These are phyloP conservation scores for Cynopterus brachyotis DNA, from an alignment of 2,113 vertebrate species.

Conservation along the genomic window DNA sequence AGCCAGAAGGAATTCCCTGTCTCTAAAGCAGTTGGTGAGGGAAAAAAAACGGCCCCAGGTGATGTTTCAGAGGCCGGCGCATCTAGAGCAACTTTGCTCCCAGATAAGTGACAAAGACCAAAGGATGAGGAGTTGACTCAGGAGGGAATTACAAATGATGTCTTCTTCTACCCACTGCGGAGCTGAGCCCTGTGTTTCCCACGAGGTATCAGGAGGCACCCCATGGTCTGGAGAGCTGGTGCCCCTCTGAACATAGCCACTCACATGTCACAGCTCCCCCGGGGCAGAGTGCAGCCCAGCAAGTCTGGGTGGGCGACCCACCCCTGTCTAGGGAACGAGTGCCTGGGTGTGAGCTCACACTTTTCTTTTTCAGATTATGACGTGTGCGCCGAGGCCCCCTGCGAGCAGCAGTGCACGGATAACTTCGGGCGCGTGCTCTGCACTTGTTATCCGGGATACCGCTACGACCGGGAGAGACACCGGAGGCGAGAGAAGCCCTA, in stretches of 20 bases:
- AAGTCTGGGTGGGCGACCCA: accelerated
- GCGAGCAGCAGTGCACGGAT: conserved; percentile 98
- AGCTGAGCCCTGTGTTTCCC: accelerated
- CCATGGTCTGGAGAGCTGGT: accelerated
- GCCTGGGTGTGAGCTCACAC: accelerated
- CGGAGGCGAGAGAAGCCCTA: conserved; percentile 93
- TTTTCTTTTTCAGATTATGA: conserved; percentile 91
- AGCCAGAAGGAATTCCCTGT: background rate
- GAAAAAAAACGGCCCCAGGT: background rate
- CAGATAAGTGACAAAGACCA: background rate
- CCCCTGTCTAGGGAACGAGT: accelerated
- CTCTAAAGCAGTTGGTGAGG: background rate
- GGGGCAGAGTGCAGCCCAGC: background rate
- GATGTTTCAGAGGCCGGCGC: background rate
- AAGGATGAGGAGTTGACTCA: background rate
- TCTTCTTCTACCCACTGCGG: background rate
- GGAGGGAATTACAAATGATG: too few relatives aligned
- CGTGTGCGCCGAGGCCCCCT: conserved; percentile 94
- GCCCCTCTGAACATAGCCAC: accelerated
- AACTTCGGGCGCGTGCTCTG: conserved; percentile 96
- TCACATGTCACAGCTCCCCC: background rate
- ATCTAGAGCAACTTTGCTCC: background rate
- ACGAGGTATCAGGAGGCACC: accelerated
- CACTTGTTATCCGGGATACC: conserved; percentile 95
- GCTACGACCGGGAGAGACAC: conserved; percentile 96